Percentiles rank a stretch among this genome's conserved stretches.
These are phyloP conservation scores for Drosophila burlai DNA, from an alignment of 1,140 invertebrate genomes.

Conservation along the genomic window DNA sequence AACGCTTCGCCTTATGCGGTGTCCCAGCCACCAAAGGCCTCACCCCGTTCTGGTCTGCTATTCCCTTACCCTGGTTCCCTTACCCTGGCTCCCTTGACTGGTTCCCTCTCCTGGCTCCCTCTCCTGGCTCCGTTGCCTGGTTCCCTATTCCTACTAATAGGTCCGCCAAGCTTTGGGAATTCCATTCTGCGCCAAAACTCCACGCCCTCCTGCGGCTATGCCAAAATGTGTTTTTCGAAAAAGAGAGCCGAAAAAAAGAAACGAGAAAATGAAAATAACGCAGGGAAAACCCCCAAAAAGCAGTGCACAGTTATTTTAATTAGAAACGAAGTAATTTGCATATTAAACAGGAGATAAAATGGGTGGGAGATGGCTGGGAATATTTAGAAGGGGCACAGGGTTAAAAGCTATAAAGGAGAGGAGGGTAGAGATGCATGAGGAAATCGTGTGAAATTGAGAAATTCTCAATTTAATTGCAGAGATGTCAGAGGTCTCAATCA, in stretches of 20 bases:
- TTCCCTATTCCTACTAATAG: constrained; percentile 36
- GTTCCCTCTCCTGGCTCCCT: background rate
- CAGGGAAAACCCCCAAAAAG: constrained; percentile 48
- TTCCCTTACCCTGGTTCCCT: background rate
- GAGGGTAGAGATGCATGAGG: background rate
- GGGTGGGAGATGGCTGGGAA: background rate
- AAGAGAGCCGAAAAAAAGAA: constrained; percentile 43
- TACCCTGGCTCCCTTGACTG: background rate
- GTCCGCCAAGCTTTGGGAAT: constrained; percentile 54
- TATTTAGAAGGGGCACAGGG: background rate
- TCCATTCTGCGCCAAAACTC: background rate
- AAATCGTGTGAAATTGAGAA: constrained; percentile 21
- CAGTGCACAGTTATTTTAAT: constrained; percentile 80
- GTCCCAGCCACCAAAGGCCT: constrained; percentile 6
- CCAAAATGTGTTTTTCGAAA: constrained; percentile 71
- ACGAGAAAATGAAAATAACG: constrained; percentile 38
- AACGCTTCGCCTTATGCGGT: constrained; percentile 17
- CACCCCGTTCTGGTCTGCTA: background rate
- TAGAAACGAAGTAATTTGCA: constrained; percentile 82
- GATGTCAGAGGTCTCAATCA: constrained; percentile 4
- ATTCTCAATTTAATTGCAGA: constrained; percentile 15
- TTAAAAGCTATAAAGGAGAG: background rate
- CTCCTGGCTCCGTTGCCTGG: background rate
- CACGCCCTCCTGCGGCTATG: constrained; percentile 5
- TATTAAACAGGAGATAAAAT: constrained; percentile 48